A percentile compares a stretch with the other conserved stretches of the same genome.
Evolutionary conservation across 2,113 vertebrate genomes (phyloP).

Genomic region (Furnarius figulus): DNA sequence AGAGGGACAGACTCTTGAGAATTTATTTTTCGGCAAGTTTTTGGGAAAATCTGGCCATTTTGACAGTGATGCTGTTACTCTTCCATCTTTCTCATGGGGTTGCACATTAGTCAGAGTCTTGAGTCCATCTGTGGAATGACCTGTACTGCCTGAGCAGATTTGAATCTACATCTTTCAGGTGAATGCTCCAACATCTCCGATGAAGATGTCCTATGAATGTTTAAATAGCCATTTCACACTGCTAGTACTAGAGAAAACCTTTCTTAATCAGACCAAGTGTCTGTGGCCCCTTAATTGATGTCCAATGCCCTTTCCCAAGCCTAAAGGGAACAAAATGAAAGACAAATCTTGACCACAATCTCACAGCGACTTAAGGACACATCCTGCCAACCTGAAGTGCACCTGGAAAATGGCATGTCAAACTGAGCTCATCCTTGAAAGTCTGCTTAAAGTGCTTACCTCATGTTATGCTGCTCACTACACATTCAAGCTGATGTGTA

Average conservation of each 20-base stretch:
- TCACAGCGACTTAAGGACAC: not conserved
- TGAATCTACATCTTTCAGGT: not conserved
- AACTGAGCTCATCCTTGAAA: not conserved
- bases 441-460: not conserved
- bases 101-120: not conserved
- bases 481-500: not conserved
- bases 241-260: not conserved
- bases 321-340: not conserved
- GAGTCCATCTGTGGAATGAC: not conserved
- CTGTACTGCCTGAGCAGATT: not conserved
- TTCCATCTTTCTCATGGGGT: not conserved
- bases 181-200: not conserved
- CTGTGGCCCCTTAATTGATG: not conserved
- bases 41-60: not conserved
- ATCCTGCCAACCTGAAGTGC: not conserved
- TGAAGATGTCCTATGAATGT: not conserved
- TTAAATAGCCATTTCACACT: conserved; percentile 1
- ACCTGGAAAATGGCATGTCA: not conserved
- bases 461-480: not conserved
- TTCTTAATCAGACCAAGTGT: not conserved
- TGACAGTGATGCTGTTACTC: not conserved
- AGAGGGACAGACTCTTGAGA: not conserved
- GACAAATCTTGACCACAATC: not conserved
- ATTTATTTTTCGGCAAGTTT: not conserved
- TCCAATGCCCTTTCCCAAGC: not conserved